Percentiles rank a stretch among this genome's conserved stretches.
Evolutionary conservation across 2,113 vertebrate genomes (phyloP).

Genomic region (Chascanopsetta lugubris): DNA sequence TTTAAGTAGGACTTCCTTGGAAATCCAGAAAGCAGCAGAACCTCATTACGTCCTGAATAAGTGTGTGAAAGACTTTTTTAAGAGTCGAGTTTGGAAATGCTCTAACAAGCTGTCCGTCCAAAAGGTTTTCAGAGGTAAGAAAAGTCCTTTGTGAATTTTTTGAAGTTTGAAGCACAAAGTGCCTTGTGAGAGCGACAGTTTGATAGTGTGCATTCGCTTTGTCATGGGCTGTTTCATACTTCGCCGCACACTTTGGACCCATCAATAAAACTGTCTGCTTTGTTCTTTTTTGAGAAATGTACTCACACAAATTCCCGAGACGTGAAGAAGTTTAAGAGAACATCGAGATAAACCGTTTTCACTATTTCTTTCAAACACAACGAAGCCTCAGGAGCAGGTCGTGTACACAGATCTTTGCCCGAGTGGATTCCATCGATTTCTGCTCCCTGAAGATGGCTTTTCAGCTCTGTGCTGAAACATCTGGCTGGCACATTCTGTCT

Average conservation of each 20-base stretch:
- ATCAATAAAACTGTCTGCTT: slow-evolving; percentile 40
- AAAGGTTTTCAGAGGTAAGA: slow-evolving; percentile 3
- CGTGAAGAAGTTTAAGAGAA: slow-evolving; percentile 18
- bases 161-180: slow-evolving; percentile 17
- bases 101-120: not conserved
- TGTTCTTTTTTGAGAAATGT: slow-evolving; percentile 43
- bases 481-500: slow-evolving; percentile 29
- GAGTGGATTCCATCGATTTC: slow-evolving; percentile 56
- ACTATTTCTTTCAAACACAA: slow-evolving; percentile 38
- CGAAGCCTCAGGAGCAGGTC: slow-evolving; percentile 47
- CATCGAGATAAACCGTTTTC: slow-evolving; percentile 8
- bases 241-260: slow-evolving; percentile 22
- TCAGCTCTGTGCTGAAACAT: slow-evolving; percentile 32
- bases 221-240: slow-evolving; percentile 17
- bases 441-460: slow-evolving; percentile 40
- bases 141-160: not conserved
- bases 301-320: slow-evolving; percentile 39
- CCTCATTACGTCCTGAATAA: slow-evolving; percentile 31
- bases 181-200: slow-evolving; percentile 10
- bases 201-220: slow-evolving; percentile 21
- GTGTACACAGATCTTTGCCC: slow-evolving; percentile 42
- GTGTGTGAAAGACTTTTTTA: slow-evolving; percentile 10
- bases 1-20: slow-evolving; percentile 40
- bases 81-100: slow-evolving; percentile 11
- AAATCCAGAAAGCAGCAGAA: slow-evolving; percentile 13